Evolutionary conservation across 2,113 vertebrate species (phyloP), one percentile per base, ranked within the genome.

Genomic region (Lycocorax pyrrhopterus): DNA sequence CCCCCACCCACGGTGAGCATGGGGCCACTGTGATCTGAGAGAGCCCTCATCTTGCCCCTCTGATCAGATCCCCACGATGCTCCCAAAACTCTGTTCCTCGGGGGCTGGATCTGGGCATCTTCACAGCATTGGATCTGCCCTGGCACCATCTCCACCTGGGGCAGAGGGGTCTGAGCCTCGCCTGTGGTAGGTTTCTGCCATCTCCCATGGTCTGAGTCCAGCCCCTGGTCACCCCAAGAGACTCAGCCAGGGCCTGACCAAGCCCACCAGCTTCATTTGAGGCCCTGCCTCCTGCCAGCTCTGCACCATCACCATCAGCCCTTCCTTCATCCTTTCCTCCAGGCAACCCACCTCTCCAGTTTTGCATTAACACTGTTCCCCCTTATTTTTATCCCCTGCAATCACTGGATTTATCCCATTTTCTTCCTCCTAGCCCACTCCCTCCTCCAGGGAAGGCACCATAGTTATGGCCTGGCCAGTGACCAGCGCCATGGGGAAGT

Each of bases 401-500:
- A 20, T 39, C 47, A 35, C 56, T 6, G 2, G 5, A 19, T 78
- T 93, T 56, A 55, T 29, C 14, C 25, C 16, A 7, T 89, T 90
- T 83, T 58, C 19, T 43, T 16, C 12, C 26, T 14, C 8, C 1
- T 2, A 64, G 22, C 46, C 51, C 49, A 18, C 37, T 55, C n/a
- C 37, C 59, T 51, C 23, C 27, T 81, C 43, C 62, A 32, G 39
- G 53, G 29, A 64, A 47, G 27, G 15, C 47, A 35, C 23, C 74
- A 22, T 33, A 27, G n/a, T n/a, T 53, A 14, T 0, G 43, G 27
- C 20, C 44, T 56, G 52, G 46, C 51, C 51, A 53, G n/a, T 71
- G 46, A 23, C 22, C 35, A 33, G 33, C 0, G 0, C 37, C 68
- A 18, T 0, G 2, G 68, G 64, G 39, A 37, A 53, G 46, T 7